phyloP scores from a whole-genome alignment of 2,888 invertebrate species.

The Strigamia crassipes region DNA sequence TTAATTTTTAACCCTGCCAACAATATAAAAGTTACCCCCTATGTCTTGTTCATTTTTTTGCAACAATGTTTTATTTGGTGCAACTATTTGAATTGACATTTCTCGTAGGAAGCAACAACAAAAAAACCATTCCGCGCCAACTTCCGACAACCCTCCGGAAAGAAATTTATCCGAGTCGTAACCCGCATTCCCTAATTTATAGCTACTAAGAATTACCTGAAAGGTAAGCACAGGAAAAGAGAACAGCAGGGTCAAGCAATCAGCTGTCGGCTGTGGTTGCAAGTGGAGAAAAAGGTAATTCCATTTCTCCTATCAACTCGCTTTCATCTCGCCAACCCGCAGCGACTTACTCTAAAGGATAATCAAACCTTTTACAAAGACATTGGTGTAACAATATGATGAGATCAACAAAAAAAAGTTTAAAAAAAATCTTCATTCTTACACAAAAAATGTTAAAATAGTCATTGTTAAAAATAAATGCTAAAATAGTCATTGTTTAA shows the following conservation, averaged over 20 bases:
- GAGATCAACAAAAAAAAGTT: too few relatives aligned
- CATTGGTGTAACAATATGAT: neutral
- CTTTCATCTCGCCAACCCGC: neutral
- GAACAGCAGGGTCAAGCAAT: neutral
- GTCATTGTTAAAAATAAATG: too few relatives aligned
- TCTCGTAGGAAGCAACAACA: neutral
- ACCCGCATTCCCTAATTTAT: neutral
- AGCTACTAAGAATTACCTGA: constrained; percentile 8
- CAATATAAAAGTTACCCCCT: too few relatives aligned
- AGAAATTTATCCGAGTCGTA: constrained; percentile 1
- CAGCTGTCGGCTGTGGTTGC: constrained; percentile 2
- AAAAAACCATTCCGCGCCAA: neutral
- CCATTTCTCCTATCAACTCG: neutral
- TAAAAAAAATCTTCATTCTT: too few relatives aligned
- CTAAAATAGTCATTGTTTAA: too few relatives aligned
- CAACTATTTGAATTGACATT: neutral
- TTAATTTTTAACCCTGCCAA: neutral
- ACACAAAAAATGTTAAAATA: too few relatives aligned
- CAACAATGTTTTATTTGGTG: neutral
- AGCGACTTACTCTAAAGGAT: neutral
- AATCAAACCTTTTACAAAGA: neutral
- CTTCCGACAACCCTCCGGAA: neutral
- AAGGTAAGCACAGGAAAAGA: constrained; percentile 5
- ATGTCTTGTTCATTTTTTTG: too few relatives aligned
- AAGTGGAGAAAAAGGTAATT: neutral